A percentile compares a stretch with the other conserved stretches of the same genome.
Evolutionary conservation across 2,888 invertebrate genomes (phyloP).

Genomic region (Gymnocheta viridis): DNA sequence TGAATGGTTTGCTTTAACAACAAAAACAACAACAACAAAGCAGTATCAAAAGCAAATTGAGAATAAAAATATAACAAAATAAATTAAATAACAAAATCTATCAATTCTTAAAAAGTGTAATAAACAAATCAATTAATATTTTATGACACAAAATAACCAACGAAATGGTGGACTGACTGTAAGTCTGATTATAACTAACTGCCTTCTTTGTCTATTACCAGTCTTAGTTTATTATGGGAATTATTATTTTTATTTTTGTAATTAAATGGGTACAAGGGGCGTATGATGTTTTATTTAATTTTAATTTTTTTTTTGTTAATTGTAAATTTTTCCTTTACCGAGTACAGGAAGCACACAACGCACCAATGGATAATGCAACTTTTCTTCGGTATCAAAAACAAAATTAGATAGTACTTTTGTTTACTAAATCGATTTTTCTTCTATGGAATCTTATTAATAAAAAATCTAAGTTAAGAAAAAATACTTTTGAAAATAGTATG

Average conservation of each 20-base stretch:
- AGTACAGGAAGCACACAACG: no score
- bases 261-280: slow-evolving; percentile 56
- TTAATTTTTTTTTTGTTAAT: no score
- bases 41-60: background rate
- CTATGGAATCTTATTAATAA: no score
- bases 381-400: no score
- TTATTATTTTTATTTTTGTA: background rate
- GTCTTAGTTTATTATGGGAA: background rate
- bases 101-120: background rate
- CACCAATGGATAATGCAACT: no score
- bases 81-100: background rate
- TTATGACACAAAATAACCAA: slow-evolving; percentile 23
- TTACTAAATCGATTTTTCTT: no score
- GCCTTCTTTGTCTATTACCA: background rate
- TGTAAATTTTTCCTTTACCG: no score
- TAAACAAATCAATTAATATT: slow-evolving; percentile 42
- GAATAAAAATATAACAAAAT: background rate
- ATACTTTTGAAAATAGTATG: no score
- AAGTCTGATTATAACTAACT: background rate
- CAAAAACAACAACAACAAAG: slow-evolving; percentile 17
- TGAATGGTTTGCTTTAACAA: no score
- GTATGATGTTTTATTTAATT: slow-evolving; percentile 61
- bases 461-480: no score
- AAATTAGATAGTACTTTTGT: no score
- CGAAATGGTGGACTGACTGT: background rate